A percentile compares a stretch with the other conserved stretches of the same genome.
These are phyloP conservation scores for Corythoichthys haematopterus DNA, from an alignment of 2,113 vertebrate species.

Conservation along the genomic window DNA sequence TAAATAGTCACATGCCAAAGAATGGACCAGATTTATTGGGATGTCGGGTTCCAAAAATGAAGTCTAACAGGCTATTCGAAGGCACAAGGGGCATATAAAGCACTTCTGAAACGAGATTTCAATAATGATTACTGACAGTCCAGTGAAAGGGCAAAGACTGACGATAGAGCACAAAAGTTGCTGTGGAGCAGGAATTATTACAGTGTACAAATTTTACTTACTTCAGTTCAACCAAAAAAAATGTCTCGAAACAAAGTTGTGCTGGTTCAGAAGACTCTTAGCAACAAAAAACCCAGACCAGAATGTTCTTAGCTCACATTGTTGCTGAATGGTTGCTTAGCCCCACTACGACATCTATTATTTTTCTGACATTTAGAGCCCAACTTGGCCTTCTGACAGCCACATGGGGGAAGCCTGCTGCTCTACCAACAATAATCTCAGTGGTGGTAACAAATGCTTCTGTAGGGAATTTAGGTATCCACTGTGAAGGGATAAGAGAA, in stretches of 20 bases:
- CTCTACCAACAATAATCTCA: conserved; percentile 60
- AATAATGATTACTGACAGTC: neutral
- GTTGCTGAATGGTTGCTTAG: conserved; percentile 37
- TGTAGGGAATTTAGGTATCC: conserved; percentile 37
- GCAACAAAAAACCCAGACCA: conserved; percentile 13
- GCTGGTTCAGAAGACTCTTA: conserved; percentile 2
- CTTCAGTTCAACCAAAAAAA: neutral
- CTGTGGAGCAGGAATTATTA: neutral
- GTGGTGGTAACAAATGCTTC: conserved; percentile 51
- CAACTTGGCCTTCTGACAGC: conserved; percentile 48
- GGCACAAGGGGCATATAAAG: neutral
- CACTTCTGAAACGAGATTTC: neutral
- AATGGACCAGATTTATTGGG: neutral
- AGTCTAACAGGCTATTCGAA: neutral
- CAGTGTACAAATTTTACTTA: neutral
- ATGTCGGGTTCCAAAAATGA: neutral
- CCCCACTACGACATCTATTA: conserved; percentile 42
- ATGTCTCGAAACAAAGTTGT: neutral
- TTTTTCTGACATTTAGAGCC: conserved; percentile 58
- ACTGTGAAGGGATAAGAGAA: conserved; percentile 46
- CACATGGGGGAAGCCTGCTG: conserved; percentile 54
- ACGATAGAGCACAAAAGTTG: neutral
- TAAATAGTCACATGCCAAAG: neutral
- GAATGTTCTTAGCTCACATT: conserved; percentile 27
- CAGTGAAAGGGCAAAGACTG: neutral